Evolutionary conservation across 2,113 vertebrate genomes (phyloP), one percentile per base, ranked within the genome.

Genomic region (Erythrolamprus reginae): DNA sequence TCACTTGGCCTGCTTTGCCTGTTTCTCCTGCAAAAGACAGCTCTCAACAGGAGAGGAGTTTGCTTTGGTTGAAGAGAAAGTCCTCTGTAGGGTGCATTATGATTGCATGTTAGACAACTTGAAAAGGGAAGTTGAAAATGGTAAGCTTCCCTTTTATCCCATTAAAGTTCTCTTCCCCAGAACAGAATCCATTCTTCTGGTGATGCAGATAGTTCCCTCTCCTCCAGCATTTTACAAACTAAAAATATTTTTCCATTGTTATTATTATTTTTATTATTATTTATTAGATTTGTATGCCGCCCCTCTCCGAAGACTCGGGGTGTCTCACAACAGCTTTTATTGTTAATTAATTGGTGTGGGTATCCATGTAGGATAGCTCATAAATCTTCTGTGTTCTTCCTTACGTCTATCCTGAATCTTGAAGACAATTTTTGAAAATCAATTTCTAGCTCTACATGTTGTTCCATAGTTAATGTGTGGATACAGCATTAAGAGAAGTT

Each of bases 21-120:
- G 99, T 96, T 99, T 99, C 96, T 99, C 99, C 95, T 99, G 99
- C 96, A 99, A 99, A 90, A 96, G 99, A 3, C 99, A 99, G 95
- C 98, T 99, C 42, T 99, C 99, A 8, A 99, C 99, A 0, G 99
- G 99, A 56, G 99, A 99, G 95, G 99, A 99, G 97, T 99, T 99
- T 38, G 99, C 99, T 8, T 91, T 99, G 97, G 99, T 99, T 15
- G 99, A 99, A 94, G 98, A 99, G 91, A 98, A 99, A 89, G 99
- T 99, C 86, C 98, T 99, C 1, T 99, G 99, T 88, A 97, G 98
- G 77, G 98, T 99, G 10, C 99, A 99, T 93, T 99, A 99, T 2
- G 98, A 99, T 96, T 99, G 98, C 95, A 99, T 99, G 99, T 91
- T 99, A 97, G 99, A 99, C 96, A 99, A 99, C 90, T 97, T 99